Evolutionary conservation across 2,888 invertebrate genomes (phyloP).

Genomic region (Parochlus steinenii): DNA sequence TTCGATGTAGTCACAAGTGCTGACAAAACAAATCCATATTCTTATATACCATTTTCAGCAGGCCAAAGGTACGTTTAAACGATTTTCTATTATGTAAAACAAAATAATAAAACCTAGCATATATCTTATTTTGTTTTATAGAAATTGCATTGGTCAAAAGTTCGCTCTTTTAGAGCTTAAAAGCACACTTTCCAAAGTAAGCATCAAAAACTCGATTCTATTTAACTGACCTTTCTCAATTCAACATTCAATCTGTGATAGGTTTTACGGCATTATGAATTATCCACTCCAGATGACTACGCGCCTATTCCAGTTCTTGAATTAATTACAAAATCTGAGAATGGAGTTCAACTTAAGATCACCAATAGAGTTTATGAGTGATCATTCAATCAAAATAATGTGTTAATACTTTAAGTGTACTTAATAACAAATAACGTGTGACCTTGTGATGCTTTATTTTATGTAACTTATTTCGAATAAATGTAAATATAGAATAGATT

Average conservation of each 20-base stretch:
- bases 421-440: too few relatives aligned
- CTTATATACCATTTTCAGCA: conserved; percentile 6
- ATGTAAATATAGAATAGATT: too few relatives aligned
- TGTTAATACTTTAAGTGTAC: too few relatives aligned
- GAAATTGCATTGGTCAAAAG: conserved; percentile 10
- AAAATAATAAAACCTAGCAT: too few relatives aligned
- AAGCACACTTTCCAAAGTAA: conserved; percentile 6
- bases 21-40: conserved; percentile 12
- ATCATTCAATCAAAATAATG: too few relatives aligned
- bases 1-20: conserved; percentile 17
- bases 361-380: not conserved
- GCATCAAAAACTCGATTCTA: too few relatives aligned
- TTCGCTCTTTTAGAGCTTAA: conserved; percentile 9
- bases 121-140: too few relatives aligned
- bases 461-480: too few relatives aligned
- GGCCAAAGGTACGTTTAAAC: conserved; percentile 1
- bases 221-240: too few relatives aligned
- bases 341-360: conserved; percentile 4
- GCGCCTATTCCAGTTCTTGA: not conserved
- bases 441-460: too few relatives aligned
- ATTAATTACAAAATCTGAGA: not conserved
- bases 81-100: conserved; percentile 18
- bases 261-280: not conserved
- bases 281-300: not conserved
- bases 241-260: too few relatives aligned